These are phyloP conservation scores for Galaxias olidus DNA, from an alignment of 2,797 vertebrate species.

Conservation along the genomic window DNA sequence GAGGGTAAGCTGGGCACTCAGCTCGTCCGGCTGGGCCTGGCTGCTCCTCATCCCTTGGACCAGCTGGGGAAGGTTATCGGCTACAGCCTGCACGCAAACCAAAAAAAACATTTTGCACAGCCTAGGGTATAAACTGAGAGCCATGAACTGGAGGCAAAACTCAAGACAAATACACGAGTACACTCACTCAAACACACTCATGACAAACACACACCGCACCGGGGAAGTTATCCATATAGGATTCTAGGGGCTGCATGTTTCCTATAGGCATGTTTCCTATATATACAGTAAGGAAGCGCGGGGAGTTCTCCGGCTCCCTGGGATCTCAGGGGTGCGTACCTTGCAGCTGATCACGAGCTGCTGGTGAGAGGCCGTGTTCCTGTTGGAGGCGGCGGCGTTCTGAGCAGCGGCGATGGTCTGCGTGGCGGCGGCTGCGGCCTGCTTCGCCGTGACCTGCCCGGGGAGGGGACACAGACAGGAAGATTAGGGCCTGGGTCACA, in stretches of 20 bases:
- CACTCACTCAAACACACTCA: too few relatives aligned
- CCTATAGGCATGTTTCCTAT: not conserved
- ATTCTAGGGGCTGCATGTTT: not conserved
- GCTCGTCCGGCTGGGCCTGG: slow-evolving; percentile 93
- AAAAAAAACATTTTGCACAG: not conserved
- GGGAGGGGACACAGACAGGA: slow-evolving; percentile 46
- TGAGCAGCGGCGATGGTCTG: slow-evolving; percentile 98
- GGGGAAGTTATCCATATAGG: too few relatives aligned
- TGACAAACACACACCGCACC: too few relatives aligned
- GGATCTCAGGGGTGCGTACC: slow-evolving; percentile 70
- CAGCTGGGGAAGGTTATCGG: slow-evolving; percentile 93
- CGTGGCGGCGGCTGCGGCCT: slow-evolving; percentile 95
- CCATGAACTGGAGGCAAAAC: too few relatives aligned
- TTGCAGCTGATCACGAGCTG: slow-evolving; percentile 98
- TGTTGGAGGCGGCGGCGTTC: slow-evolving; percentile 95
- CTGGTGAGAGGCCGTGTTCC: slow-evolving; percentile 93
- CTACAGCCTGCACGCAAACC: slow-evolving; percentile 81
- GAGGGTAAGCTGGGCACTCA: slow-evolving; percentile 91
- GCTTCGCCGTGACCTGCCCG: slow-evolving; percentile 92
- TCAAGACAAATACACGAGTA: too few relatives aligned
- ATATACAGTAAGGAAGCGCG: too few relatives aligned
- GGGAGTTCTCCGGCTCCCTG: too few relatives aligned
- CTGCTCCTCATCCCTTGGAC: slow-evolving; percentile 96
- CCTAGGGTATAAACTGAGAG: too few relatives aligned
- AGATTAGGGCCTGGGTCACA: slow-evolving; percentile 30